Evolutionary conservation across 2,888 invertebrate species (phyloP), one percentile per base, ranked within the genome.

Genomic region (Phortica magna): DNA sequence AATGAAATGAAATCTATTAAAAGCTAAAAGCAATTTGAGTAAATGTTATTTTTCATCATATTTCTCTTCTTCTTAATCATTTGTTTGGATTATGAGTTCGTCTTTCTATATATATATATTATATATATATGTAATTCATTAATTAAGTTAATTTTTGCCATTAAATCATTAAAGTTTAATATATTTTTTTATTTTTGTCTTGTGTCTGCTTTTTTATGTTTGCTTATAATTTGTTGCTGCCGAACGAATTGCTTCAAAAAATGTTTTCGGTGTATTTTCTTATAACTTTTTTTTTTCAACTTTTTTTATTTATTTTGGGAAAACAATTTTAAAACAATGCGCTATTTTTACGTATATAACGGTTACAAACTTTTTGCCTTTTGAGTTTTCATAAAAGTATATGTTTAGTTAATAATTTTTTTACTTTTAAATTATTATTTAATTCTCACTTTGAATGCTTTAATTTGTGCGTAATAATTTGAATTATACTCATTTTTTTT

Each of bases 21-120:
- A 86, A 86, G 85, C 87, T 86, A 87, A 87, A 86, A 86, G 87
- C 85, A 87, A 83, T 84, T 70, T 77, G 77, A 79, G 77, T 81
- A 77, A 55, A 53, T 57, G 31, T 73, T 43, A 3, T 59, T 73
- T 41, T 43, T 31, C 22, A 19, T 19, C 22, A 64, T 64, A 9
- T 6, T 64, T 12, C 7, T 64, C 22, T 42, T 68, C 43, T n/a
- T 43, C 17, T 43, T 17, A n/a, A n/a, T 68, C 17, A 19, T 48
- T 59, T 0, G 14, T 59, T 48, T 48, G 43, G 43, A 43, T 73
- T 57, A 9, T 19, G 17, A 19, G 10, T 72, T 59, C 74, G 70
- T 77, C 65, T 79, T 75, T 77, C 74, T 76, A 76, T 83, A 74
- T 81, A 71, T 80, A 48, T 78, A 72, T 77, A 77, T 82, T 79